Conservation (phyloP, 2,113 vertebrate species). For the Terrapene triunguis region DNA sequence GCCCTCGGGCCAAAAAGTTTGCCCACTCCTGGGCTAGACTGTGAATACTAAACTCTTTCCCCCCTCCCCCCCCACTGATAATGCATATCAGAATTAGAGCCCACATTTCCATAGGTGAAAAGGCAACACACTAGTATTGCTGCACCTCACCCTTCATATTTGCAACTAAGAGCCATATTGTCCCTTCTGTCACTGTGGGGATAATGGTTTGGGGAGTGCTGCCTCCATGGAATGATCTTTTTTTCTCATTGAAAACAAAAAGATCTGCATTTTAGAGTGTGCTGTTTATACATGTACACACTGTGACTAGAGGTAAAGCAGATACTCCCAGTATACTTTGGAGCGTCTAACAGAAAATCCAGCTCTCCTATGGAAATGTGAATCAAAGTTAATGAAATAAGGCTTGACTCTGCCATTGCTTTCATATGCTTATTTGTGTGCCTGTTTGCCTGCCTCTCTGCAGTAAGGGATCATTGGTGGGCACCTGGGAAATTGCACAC, state of each 20-base stretch:
- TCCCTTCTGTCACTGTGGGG: background rate
- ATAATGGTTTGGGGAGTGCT: background rate
- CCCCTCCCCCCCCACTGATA: rapidly evolving
- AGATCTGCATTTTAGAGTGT: background rate
- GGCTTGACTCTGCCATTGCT: background rate
- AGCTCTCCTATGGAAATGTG: background rate
- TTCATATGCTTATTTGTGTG: rapidly evolving
- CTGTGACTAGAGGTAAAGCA: background rate
- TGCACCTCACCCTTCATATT: background rate
- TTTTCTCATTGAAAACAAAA: background rate
- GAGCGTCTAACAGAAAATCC: background rate
- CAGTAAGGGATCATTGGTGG: rapidly evolving
- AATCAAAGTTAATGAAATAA: background rate
- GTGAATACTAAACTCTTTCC: background rate
- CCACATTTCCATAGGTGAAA: background rate
- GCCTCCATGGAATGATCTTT: background rate
- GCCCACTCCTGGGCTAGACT: background rate
- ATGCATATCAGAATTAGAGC: background rate
- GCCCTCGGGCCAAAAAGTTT: too few species aligned
- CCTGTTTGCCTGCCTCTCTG: background rate
- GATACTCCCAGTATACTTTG: background rate
- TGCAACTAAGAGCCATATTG: background rate
- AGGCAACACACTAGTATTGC: background rate
- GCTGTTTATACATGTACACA: background rate
- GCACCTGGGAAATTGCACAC: background rate